Evolutionary conservation across 2,113 vertebrate species (phyloP).

Genomic region (Tupaia tana): DNA sequence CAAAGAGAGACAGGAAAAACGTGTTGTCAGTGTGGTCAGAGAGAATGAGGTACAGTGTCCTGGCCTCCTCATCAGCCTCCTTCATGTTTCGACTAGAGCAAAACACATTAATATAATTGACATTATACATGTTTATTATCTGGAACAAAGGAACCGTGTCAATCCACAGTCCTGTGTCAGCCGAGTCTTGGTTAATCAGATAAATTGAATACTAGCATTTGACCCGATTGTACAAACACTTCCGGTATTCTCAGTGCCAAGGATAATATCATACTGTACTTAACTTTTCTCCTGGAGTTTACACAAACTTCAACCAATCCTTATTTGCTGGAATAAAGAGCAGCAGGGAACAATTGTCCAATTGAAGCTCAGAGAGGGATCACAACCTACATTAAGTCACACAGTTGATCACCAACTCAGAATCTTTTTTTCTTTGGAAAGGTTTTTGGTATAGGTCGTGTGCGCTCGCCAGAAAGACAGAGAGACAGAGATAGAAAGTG

Average conservation of each 20-base stretch:
- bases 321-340: slow-evolving; percentile 55
- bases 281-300: slow-evolving; percentile 56
- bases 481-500: no score
- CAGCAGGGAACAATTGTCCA: slow-evolving; percentile 30
- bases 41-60: slow-evolving; percentile 67
- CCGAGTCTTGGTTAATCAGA: slow-evolving; percentile 69
- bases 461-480: no score
- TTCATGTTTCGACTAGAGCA: slow-evolving; percentile 81
- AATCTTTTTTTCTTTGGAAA: background rate
- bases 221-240: slow-evolving; percentile 68
- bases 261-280: slow-evolving; percentile 47
- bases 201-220: slow-evolving; percentile 79
- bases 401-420: slow-evolving; percentile 29
- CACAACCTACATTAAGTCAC: slow-evolving; percentile 53
- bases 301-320: slow-evolving; percentile 18
- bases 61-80: slow-evolving; percentile 57
- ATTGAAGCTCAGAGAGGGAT: slow-evolving; percentile 54
- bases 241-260: slow-evolving; percentile 68
- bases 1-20: slow-evolving; percentile 86
- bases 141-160: slow-evolving; percentile 75
- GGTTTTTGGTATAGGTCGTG: no score
- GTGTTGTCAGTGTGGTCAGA: slow-evolving; percentile 82
- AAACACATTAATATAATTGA: slow-evolving; percentile 72
- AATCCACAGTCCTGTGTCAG: slow-evolving; percentile 74
- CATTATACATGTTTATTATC: slow-evolving; percentile 59